A percentile compares a stretch with the other conserved stretches of the same genome.
Conservation (phyloP, 2,113 vertebrate species). For the Pituophis catenifer region DNA sequence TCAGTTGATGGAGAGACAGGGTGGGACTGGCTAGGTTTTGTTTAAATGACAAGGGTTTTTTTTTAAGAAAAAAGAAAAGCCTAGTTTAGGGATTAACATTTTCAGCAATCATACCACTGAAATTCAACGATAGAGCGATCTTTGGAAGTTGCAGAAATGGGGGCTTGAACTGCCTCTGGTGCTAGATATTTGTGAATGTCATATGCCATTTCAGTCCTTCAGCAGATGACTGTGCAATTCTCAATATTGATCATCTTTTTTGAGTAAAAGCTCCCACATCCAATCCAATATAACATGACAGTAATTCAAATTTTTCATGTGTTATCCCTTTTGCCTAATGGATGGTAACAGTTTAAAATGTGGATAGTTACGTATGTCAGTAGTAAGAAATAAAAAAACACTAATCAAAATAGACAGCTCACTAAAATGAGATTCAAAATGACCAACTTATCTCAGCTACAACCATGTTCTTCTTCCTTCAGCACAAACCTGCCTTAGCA, state of each 20-base stretch:
- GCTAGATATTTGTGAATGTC: background rate
- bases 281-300: background rate
- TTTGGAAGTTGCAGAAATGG: background rate
- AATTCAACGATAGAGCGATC: background rate
- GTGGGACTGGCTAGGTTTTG: background rate
- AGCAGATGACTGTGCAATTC: background rate
- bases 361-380: background rate
- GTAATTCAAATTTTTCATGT: background rate
- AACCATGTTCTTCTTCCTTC: background rate
- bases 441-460: background rate
- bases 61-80: background rate
- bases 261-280: background rate
- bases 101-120: background rate
- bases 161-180: background rate
- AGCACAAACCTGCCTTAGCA: background rate
- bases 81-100: background rate
- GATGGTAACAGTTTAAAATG: background rate
- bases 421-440: background rate
- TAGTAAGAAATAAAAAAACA: background rate
- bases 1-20: background rate
- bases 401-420: conserved; percentile 16
- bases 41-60: background rate
- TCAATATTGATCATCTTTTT: background rate
- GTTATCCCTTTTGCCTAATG: background rate
- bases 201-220: background rate